Base-by-base conservation (phyloP, 2,797 vertebrate genomes). In the Hydrocynus forskahlii region DNA sequence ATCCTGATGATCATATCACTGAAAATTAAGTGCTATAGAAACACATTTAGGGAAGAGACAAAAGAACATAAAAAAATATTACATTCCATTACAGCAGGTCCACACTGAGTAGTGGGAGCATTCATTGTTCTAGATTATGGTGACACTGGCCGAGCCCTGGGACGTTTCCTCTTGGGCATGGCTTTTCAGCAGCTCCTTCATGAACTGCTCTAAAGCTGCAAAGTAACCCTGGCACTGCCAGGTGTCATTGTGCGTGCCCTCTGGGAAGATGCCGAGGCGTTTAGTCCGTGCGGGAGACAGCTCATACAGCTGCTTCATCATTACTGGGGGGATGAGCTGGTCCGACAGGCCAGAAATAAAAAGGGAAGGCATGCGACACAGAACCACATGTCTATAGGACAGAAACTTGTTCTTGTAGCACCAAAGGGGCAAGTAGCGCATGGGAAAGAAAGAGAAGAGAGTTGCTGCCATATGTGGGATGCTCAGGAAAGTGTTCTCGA, bases 221-320 rank as follows among this genome's bases (percentile, higher is more conserved):
- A 99, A 99, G 92, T 99, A 99, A 84, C 97, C 97, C 91, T 98
- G 98, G 92, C 98, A 99, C 92, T 99, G 98, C 98, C 98, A 99
- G 0, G 98, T 99, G 91, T 99, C 98, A 40, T 99, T 99, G 90
- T 99, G 98, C 12, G 98, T 99, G 79, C 98, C 98, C 69, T 99
- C 98, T 2, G 97, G 97, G 89, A 99, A 99, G 88, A 99, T 97
- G 2, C 96, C 98, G 85, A 99, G 87, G 88, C 97, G 96, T 90
- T 99, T 99, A 97, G 97, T 99, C 97, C 97, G 97, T 66, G 98
- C 93, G 0, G 97, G 97, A 19, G 98, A 99, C 83, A 99, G 92
- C 91, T 99, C 98, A 23, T 98, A 99, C 38, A 99, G 97, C 88
- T 98, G 98, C 83, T 99, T 99, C 98, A 99, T 99, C 98, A 99